Percentiles rank a stretch among this genome's conserved stretches.
phyloP scores from a whole-genome alignment of 2,888 invertebrate genomes.

The Phorcus lineatus region DNA sequence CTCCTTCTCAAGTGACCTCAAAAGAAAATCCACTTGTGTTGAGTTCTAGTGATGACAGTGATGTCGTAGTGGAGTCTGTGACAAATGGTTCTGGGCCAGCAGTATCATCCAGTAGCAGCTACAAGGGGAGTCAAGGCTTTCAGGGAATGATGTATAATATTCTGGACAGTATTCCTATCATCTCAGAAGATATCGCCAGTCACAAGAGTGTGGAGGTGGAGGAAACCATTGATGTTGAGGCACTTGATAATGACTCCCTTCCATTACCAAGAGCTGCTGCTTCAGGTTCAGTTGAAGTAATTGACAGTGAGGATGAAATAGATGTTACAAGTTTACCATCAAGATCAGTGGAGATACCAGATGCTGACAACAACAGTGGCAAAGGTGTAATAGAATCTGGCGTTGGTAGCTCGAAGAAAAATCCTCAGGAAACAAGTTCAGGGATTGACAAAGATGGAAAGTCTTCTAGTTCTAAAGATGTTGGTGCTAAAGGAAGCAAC shows the following conservation, averaged over 20 bases:
- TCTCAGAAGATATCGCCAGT: neutral
- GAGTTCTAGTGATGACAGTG: slow-evolving; percentile 14
- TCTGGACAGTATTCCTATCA: slow-evolving; percentile 8
- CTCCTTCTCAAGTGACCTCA: neutral
- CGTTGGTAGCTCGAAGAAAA: too few species aligned
- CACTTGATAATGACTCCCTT: neutral
- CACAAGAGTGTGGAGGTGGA: slow-evolving; percentile 1
- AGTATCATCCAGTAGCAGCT: slow-evolving; percentile 4
- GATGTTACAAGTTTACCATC: too few species aligned
- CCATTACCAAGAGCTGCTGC: neutral
- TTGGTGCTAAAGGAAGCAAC: neutral
- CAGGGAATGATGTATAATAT: neutral
- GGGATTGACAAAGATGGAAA: too few species aligned
- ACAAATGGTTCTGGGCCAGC: neutral
- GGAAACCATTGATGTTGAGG: neutral
- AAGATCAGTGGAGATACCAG: too few species aligned
- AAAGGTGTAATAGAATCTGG: too few species aligned
- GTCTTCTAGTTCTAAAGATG: too few species aligned
- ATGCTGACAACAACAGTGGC: too few species aligned
- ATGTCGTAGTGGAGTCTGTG: slow-evolving; percentile 10
- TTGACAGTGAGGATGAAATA: slow-evolving; percentile 8
- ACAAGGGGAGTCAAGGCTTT: neutral
- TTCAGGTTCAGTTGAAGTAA: neutral
- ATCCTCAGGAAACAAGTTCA: too few species aligned
- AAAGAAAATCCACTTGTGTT: neutral